phyloP scores from a whole-genome alignment of 2,888 invertebrate genomes.

The Rhopalosiphum nymphaeae region DNA sequence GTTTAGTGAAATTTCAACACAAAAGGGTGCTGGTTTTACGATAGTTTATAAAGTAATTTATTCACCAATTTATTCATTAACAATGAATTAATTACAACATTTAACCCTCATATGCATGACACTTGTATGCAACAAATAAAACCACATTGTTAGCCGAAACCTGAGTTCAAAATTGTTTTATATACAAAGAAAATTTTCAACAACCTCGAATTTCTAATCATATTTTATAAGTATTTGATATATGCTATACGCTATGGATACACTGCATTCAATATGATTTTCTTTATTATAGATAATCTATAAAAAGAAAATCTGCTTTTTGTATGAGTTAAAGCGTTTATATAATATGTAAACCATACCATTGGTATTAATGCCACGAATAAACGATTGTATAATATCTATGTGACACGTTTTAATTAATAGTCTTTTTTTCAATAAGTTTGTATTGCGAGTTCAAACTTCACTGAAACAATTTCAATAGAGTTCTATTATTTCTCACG shows the following conservation, averaged over 20 bases:
- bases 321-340: background rate
- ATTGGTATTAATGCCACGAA: background rate
- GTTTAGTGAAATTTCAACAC: conserved; percentile 25
- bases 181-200: conserved; percentile 26
- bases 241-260: background rate
- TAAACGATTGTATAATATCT: background rate
- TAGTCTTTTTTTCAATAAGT: background rate
- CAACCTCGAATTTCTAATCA: conserved; percentile 14
- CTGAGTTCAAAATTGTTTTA: conserved; percentile 27
- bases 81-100: conserved; percentile 50
- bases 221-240: background rate
- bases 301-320: background rate
- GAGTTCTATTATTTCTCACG: background rate
- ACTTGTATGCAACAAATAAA: conserved; percentile 11
- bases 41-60: conserved; percentile 29
- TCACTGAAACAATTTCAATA: background rate
- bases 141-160: conserved; percentile 34
- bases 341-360: background rate
- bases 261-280: background rate
- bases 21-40: conserved; percentile 9
- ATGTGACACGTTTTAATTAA: background rate
- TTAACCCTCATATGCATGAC: conserved; percentile 53
- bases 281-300: background rate
- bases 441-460: background rate
- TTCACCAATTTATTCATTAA: conserved; percentile 41